Percentiles rank a stretch among this genome's conserved stretches.
phyloP scores from a whole-genome alignment of 2,797 vertebrate genomes.

The Enteromius radiatus region DNA sequence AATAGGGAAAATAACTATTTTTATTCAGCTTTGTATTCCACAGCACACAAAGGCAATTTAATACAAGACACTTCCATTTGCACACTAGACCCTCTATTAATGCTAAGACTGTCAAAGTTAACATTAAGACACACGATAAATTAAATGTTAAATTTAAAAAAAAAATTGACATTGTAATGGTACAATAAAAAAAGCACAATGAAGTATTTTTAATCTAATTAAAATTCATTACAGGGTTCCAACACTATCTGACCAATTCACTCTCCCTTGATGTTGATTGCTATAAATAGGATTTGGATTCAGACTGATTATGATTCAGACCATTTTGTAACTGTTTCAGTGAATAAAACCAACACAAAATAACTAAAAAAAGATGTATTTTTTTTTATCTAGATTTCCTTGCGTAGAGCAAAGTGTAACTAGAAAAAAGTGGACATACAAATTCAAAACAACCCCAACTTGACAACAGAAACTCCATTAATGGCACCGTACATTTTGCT shows the following conservation, averaged over 20 bases:
- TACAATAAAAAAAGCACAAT: neutral
- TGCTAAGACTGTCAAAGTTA: neutral
- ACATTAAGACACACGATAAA: neutral
- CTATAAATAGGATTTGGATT: neutral
- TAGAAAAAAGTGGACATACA: neutral
- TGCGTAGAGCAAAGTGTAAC: neutral
- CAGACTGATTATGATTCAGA: neutral
- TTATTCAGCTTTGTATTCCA: slow-evolving; percentile 7
- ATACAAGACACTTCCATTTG: neutral
- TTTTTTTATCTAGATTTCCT: neutral
- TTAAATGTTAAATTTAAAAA: neutral
- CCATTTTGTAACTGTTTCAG: neutral
- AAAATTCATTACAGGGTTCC: neutral
- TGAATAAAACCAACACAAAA: neutral
- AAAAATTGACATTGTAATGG: neutral
- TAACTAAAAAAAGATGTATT: neutral
- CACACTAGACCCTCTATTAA: neutral
- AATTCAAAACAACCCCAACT: neutral
- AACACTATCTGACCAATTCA: neutral
- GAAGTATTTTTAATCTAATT: neutral
- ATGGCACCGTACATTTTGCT: neutral
- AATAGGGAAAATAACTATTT: neutral
- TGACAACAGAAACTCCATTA: slow-evolving; percentile 13
- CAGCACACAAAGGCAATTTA: neutral
- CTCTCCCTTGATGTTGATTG: neutral